phyloP scores from a whole-genome alignment of 2,113 vertebrate species.

The Lepidiolamprologus cunningtoni region DNA sequence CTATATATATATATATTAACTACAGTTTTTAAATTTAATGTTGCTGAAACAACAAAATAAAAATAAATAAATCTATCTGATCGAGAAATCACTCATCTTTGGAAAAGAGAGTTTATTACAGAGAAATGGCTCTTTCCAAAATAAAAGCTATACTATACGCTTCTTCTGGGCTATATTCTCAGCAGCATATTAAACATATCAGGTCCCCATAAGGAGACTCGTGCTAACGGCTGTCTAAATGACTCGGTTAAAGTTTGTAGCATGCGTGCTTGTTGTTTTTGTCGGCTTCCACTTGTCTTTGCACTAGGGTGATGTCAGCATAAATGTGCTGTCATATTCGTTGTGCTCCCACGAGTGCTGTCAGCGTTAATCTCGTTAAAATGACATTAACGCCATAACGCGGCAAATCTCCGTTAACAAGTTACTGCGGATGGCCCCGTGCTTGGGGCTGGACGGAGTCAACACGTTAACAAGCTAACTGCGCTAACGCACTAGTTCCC shows the following conservation, averaged over 20 bases:
- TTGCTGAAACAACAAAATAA: neutral
- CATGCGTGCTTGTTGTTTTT: neutral
- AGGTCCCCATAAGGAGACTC: rapidly evolving
- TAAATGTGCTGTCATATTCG: too few species aligned
- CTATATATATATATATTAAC: too few species aligned
- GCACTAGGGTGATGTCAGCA: rapidly evolving
- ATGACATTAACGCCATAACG: rapidly evolving
- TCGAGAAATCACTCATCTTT: rapidly evolving
- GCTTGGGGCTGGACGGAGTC: rapidly evolving
- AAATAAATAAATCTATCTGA: too few species aligned
- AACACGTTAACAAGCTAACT: rapidly evolving
- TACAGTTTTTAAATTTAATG: neutral
- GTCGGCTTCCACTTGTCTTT: too few species aligned
- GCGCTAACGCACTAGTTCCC: neutral
- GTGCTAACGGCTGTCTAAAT: neutral
- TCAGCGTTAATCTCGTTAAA: neutral
- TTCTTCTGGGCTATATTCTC: too few species aligned
- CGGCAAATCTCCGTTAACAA: neutral
- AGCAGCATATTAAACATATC: too few species aligned
- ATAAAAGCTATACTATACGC: too few species aligned
- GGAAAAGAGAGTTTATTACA: too few species aligned
- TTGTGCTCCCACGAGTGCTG: neutral
- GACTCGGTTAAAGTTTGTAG: neutral
- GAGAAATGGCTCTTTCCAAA: neutral
- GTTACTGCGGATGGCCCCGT: rapidly evolving